Evolutionary conservation across 2,888 invertebrate genomes (phyloP).

Genomic region (Flexamia atlantica): DNA sequence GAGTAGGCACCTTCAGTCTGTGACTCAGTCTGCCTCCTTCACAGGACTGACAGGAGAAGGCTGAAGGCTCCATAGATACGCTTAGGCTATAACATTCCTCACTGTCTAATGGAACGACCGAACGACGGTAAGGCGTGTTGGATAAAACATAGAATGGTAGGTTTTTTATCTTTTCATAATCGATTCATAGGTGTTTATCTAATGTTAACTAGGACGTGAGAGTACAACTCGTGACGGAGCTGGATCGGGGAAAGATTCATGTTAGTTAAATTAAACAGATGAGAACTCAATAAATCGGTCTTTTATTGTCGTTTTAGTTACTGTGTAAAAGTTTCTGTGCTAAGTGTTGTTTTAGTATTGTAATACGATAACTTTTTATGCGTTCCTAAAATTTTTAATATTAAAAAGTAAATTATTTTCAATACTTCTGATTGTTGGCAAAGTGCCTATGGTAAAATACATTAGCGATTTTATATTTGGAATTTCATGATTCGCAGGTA

Average conservation of each 20-base stretch:
- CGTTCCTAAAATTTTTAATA: too few relatives aligned
- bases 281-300: neutral
- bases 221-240: neutral
- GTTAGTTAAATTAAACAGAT: neutral
- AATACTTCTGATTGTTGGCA: too few relatives aligned
- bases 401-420: too few relatives aligned
- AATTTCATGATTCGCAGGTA: too few relatives aligned
- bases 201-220: constrained; percentile 3
- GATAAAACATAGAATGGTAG: constrained; percentile 21
- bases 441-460: too few relatives aligned
- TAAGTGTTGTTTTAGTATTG: too few relatives aligned
- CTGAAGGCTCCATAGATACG: constrained; percentile 34
- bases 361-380: too few relatives aligned
- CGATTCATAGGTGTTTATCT: constrained; percentile 42
- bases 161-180: constrained; percentile 59
- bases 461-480: too few relatives aligned
- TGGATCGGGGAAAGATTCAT: neutral
- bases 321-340: too few relatives aligned
- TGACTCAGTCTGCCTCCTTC: neutral
- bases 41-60: constrained; percentile 13
- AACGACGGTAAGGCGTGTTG: neutral
- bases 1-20: constrained; percentile 15
- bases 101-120: constrained; percentile 25
- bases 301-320: too few relatives aligned
- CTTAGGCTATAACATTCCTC: constrained; percentile 54